A percentile compares a stretch with the other conserved stretches of the same genome.
Conservation (phyloP, 2,797 vertebrate genomes). For the Malurus splendens region DNA sequence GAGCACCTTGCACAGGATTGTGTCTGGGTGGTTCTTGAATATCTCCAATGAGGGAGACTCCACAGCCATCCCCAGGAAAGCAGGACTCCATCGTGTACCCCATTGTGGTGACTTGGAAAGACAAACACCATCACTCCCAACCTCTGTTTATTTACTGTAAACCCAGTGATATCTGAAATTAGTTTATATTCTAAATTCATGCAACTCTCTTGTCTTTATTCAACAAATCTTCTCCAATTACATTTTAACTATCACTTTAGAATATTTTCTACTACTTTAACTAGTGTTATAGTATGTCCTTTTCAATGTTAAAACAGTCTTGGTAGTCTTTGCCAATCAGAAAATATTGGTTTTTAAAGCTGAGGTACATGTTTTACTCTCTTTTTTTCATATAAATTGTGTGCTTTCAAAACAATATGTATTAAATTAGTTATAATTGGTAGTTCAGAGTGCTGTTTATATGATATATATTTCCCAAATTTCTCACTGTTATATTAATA, state of each 20-base stretch:
- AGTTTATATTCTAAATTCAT: neutral
- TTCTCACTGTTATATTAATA: neutral
- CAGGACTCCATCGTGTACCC: neutral
- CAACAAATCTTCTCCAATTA: neutral
- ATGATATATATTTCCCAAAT: neutral
- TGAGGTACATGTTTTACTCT: neutral
- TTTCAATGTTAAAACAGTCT: neutral
- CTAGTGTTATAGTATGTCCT: neutral
- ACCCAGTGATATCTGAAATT: neutral
- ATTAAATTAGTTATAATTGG: neutral
- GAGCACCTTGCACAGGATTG: neutral
- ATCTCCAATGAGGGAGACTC: neutral
- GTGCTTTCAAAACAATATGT: neutral
- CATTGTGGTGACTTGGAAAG: fast-evolving
- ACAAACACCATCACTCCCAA: fast-evolving
- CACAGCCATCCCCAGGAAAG: neutral
- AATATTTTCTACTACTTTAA: neutral
- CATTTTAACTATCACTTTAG: neutral
- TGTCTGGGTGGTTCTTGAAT: neutral
- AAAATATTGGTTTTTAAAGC: neutral
- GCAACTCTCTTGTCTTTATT: neutral
- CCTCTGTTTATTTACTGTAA: neutral
- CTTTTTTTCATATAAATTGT: neutral
- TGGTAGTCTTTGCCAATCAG: neutral
- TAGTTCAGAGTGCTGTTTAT: neutral